These are phyloP conservation scores for Pachypanchax playfairii DNA, from an alignment of 2,113 vertebrate genomes.

Conservation along the genomic window DNA sequence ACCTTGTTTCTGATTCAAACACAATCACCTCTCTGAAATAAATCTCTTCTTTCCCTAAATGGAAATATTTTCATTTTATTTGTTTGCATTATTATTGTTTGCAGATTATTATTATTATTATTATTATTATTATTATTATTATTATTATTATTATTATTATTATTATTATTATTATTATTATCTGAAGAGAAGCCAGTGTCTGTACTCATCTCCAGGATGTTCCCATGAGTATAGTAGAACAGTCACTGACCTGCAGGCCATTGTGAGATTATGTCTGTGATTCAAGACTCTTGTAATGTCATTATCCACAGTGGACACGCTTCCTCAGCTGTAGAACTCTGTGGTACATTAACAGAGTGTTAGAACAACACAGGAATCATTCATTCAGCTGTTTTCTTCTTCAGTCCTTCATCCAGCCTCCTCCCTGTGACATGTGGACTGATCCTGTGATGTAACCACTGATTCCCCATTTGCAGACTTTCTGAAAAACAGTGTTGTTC, in stretches of 20 bases:
- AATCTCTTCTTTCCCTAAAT: too few species aligned
- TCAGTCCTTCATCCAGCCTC: background rate
- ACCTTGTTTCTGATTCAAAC: too few species aligned
- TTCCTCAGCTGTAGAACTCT: conserved; percentile 1
- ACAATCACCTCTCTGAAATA: too few species aligned
- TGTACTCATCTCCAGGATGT: conserved; percentile 5
- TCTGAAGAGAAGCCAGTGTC: too few species aligned
- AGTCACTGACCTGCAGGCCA: background rate
- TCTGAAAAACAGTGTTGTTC: background rate
- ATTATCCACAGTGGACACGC: conserved; percentile 16
- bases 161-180: too few species aligned
- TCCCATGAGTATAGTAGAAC: background rate
- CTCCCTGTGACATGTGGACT: background rate
- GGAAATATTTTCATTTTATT: too few species aligned
- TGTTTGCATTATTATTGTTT: too few species aligned
- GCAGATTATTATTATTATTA: too few species aligned
- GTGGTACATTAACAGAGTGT: too few species aligned
- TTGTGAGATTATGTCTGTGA: conserved; percentile 5
- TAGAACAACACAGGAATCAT: conserved; percentile 21
- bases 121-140: too few species aligned
- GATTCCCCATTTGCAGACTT: conserved; percentile 1
- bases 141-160: too few species aligned
- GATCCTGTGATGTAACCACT: conserved; percentile 26
- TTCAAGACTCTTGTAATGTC: conserved; percentile 6
- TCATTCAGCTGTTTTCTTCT: conserved; percentile 15